Evolutionary conservation across 2,113 vertebrate genomes (phyloP).

Genomic region (Micromys minutus): DNA sequence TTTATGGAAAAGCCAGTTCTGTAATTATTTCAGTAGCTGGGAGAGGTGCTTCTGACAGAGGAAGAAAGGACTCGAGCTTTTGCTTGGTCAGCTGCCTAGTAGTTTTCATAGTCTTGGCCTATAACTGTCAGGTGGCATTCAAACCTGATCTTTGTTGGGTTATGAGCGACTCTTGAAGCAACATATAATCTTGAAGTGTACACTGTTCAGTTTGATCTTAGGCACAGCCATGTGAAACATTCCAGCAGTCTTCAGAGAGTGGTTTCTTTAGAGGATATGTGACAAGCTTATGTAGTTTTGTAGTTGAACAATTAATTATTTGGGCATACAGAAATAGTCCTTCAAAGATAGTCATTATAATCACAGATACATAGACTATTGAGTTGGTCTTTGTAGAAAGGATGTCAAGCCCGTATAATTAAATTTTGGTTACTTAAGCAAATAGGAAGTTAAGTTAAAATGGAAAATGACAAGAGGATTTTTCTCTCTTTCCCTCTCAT

Average conservation of each 20-base stretch:
- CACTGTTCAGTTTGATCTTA: neutral
- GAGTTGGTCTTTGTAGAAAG: conserved; percentile 31
- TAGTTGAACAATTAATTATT: neutral
- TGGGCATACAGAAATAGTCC: neutral
- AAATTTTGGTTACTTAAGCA: conserved; percentile 58
- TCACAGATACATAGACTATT: neutral
- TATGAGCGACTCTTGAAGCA: conserved; percentile 39
- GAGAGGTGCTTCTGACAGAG: conserved; percentile 51
- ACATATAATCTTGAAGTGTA: conserved; percentile 37
- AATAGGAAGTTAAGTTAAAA: conserved; percentile 44
- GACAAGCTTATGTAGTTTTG: neutral
- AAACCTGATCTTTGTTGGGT: conserved; percentile 50
- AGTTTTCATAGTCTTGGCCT: conserved; percentile 65
- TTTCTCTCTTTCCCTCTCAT: neutral
- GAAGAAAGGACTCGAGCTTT: conserved; percentile 56
- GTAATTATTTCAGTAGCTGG: conserved; percentile 34
- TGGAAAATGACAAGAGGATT: conserved; percentile 24
- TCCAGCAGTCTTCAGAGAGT: conserved; percentile 26
- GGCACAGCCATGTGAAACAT: conserved; percentile 36
- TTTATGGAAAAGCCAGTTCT: conserved; percentile 39
- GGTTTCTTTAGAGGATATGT: neutral
- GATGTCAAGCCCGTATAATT: neutral
- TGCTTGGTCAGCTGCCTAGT: conserved; percentile 53
- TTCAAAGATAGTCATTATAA: neutral
- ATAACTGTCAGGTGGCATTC: conserved; percentile 56